Percentiles rank a stretch among this genome's conserved stretches.
Conservation (phyloP, 2,113 vertebrate species). For the Leucopternis melanops region DNA sequence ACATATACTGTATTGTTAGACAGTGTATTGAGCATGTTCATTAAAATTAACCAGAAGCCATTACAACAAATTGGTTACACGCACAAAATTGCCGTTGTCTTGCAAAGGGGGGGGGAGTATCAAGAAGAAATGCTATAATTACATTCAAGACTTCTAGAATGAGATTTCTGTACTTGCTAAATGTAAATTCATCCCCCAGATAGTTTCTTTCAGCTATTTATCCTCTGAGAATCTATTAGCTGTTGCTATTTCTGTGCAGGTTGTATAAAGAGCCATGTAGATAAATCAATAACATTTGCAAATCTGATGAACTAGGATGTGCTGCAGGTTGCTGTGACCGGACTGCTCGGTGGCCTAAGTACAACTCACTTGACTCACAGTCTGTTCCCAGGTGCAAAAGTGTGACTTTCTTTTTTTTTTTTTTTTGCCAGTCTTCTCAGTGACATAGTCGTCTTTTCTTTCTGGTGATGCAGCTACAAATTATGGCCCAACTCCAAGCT, state of each 20-base stretch:
- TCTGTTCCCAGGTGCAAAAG: not conserved
- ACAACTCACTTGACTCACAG: not conserved
- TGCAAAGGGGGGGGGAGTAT: not conserved
- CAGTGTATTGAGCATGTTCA: not conserved
- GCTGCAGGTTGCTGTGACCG: not conserved
- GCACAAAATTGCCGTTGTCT: constrained; percentile 2
- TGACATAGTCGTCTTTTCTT: not conserved
- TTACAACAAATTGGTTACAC: not conserved
- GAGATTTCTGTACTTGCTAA: not conserved
- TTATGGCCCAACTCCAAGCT: not conserved
- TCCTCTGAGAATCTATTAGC: constrained; percentile 13
- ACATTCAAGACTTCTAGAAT: not conserved
- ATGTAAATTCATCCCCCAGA: constrained; percentile 1
- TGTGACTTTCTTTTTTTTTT: not conserved
- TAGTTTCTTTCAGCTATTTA: constrained; percentile 17
- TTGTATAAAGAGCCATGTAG: not conserved
- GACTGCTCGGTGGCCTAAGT: not conserved
- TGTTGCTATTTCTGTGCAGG: not conserved
- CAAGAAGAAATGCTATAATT: not conserved
- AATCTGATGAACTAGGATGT: not conserved
- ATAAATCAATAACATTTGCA: constrained; percentile 40
- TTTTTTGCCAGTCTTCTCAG: not conserved
- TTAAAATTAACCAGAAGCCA: constrained; percentile 17
- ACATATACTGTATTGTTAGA: not conserved
- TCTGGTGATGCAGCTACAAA: not conserved